Conservation (phyloP, 2,888 invertebrate genomes). For the Pomacea canaliculata region DNA sequence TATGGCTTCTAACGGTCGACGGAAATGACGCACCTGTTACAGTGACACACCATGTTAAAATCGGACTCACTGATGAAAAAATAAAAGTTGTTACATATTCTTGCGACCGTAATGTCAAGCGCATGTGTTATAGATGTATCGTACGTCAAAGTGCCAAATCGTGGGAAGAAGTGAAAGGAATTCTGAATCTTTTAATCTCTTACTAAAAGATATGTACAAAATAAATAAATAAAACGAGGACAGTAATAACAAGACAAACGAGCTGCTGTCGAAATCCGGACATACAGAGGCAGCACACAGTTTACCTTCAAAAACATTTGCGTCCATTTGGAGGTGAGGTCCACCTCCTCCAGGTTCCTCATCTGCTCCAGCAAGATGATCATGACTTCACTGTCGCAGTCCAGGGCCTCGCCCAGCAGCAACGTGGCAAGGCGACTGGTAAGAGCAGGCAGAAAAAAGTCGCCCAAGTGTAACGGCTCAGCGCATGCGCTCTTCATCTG, state of each 20-base stretch:
- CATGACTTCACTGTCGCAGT: conserved; percentile 25
- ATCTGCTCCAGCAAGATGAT: conserved; percentile 20
- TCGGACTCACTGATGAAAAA: too few relatives aligned
- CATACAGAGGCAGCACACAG: neutral
- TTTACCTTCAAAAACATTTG: conserved; percentile 31
- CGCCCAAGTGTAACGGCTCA: conserved; percentile 25
- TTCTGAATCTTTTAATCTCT: too few relatives aligned
- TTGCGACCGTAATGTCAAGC: too few relatives aligned
- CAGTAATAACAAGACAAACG: too few relatives aligned
- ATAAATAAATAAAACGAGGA: too few relatives aligned
- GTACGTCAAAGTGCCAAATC: too few relatives aligned
- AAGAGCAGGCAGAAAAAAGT: conserved; percentile 29
- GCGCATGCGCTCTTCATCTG: conserved; percentile 4
- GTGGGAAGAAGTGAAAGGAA: too few relatives aligned
- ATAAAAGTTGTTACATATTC: too few relatives aligned
- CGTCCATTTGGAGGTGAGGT: conserved; percentile 33
- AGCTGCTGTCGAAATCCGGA: too few relatives aligned
- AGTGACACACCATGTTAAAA: neutral
- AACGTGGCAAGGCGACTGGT: conserved; percentile 29
- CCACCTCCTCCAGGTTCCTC: conserved; percentile 30
- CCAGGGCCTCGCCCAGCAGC: conserved; percentile 29
- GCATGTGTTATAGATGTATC: too few relatives aligned
- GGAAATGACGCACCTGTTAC: neutral
- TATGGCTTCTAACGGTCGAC: conserved; percentile 15
- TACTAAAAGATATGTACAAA: too few relatives aligned